Base-by-base conservation (phyloP, 2,888 invertebrate species). In the Noctua comes region DNA sequence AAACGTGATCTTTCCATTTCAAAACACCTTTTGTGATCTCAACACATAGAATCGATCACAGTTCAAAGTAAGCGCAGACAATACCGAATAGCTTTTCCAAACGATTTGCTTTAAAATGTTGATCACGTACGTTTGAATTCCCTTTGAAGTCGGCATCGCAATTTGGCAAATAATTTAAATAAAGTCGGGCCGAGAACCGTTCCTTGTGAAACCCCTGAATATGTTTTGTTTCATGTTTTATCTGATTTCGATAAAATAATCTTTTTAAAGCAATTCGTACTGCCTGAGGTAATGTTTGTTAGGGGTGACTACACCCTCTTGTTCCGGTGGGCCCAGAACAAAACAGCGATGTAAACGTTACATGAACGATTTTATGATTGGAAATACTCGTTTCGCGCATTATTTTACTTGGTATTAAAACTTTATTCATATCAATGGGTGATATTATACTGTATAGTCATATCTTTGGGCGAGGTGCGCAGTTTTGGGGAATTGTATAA, bases 111-210 rank as follows among this genome's bases (percentile, higher is more conserved):
- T 90, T 88, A 87, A 91, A 90, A 93, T 90, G 88, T 90, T 89
- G 90, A 90, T 93, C 93, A 94, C 93, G 93, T 91, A 85, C 86
- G 80, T 84, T 81, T 86, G 88, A 84, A 88, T 83, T 82, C 89
- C 88, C 92, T 92, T 93, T 93, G 93, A 92, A 90, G 89, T 87
- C 81, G 80, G 90, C 89, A 88, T 87, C 84, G 91, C 90, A 93
- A 93, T 92, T 93, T 91, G 86, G 86, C 85, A 89, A 88, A 91
- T 93, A 91, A 93, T 92, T 93, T 93, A 91, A 93, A 93, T 93
- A 91, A 90, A 87, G 90, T 86, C 73, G 80, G 84, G 46, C 83
- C 62, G 27, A 80, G 81, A 69, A 81, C 79, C 79, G 77, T 69
- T 86, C 86, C 85, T 85, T 85, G 88, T 80, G 79, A 77, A 72